Percentiles rank a stretch among this genome's conserved stretches.
These are phyloP conservation scores for Eucera pruinosa DNA, from an alignment of 2,888 invertebrate genomes.

Conservation along the genomic window DNA sequence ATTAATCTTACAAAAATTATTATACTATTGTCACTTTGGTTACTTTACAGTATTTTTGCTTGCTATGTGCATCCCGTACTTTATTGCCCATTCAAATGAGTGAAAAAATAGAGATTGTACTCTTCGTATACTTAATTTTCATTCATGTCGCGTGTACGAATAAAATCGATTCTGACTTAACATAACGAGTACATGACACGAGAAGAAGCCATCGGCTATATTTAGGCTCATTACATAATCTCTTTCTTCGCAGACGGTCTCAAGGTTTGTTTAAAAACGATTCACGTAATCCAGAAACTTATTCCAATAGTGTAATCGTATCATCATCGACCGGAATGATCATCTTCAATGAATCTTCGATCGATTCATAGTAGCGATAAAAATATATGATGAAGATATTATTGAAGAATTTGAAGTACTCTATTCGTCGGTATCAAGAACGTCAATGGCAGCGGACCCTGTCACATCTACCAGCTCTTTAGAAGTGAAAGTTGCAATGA, in stretches of 20 bases:
- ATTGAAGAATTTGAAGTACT: no score
- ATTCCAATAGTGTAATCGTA: background rate
- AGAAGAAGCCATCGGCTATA: background rate
- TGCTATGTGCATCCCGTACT: no score
- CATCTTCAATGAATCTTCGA: background rate
- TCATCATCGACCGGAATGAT: slow-evolving; percentile 31
- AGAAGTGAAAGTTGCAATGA: slow-evolving; percentile 90
- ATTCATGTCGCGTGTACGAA: background rate
- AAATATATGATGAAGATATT: no score
- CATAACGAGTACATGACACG: background rate
- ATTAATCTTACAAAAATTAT: no score
- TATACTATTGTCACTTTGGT: no score
- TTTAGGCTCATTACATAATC: slow-evolving; percentile 21
- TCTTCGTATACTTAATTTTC: background rate
- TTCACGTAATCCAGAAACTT: background rate
- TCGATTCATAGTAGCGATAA: no score
- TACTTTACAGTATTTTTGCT: no score
- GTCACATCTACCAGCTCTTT: slow-evolving; percentile 89
- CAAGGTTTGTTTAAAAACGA: slow-evolving; percentile 13
- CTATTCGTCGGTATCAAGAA: slow-evolving; percentile 80
- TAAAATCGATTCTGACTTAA: background rate
- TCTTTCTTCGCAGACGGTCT: background rate
- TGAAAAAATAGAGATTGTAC: no score
- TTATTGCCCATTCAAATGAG: no score
- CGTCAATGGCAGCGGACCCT: slow-evolving; percentile 88